Evolutionary conservation across 2,888 invertebrate genomes (phyloP), one percentile per base, ranked within the genome.

Genomic region (Tupiocoris notatus): DNA sequence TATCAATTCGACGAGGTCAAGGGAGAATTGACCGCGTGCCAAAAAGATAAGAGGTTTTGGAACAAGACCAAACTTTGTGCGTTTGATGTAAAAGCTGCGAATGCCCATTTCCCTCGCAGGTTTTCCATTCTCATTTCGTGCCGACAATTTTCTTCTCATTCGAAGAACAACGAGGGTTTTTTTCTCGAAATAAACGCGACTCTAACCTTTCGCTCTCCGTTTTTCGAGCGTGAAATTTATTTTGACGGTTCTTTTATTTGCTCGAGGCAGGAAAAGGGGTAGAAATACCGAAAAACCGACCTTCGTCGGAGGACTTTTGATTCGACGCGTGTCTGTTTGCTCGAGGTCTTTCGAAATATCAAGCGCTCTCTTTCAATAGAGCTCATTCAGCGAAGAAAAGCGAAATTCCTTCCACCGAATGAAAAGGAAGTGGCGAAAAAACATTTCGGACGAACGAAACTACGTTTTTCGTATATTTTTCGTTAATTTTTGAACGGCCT

Each of bases 41-140:
- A 70, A 54, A 21, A 59, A 59, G 70, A 70, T 70, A 70, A 70
- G 70, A 70, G 70, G 58, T 70, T 70, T 70, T 70, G 70, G 70
- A 70, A 16, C 70, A 58, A 9, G 61, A 59, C 70, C 70, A 70
- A 70, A 20, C 67, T 17, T 21, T 67, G 56, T 56, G 56, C 21
- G 54, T 21, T 39, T 67, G 67, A 67, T 67, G 67, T 67, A 67
- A 67, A 57, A 56, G 54, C 22, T 22, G 21, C n/a, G 56, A 57
- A 18, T 12, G 25, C 39, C 20, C 65, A 24, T 39, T 24, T 65
- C 25, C 20, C 25, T 39, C 39, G n/a, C 25, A 24, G 20, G 23
- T 20, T 18, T 65, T 24, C 39, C 24, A 24, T n/a, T 39, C 17
- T 65, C 39, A 16, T 6, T 64, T n/a, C 24, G 25, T 61, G n/a